phyloP scores from a whole-genome alignment of 2,797 vertebrate species.

The Premnoplex brunnescens region DNA sequence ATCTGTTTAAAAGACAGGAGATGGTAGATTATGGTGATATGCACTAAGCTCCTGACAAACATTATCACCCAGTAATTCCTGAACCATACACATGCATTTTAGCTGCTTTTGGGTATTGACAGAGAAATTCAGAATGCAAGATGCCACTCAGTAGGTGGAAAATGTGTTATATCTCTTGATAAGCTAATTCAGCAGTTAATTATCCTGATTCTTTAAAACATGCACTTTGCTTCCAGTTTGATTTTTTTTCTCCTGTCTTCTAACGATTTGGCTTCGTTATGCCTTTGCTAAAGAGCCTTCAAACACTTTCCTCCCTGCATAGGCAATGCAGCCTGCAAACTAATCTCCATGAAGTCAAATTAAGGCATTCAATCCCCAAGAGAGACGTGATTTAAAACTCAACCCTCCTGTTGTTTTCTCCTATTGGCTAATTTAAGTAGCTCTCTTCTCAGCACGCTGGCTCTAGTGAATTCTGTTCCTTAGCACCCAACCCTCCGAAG shows the following conservation, averaged over 20 bases:
- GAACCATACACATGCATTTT: background rate
- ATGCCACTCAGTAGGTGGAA: background rate
- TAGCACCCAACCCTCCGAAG: slow-evolving; percentile 47
- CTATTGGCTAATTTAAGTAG: slow-evolving; percentile 65
- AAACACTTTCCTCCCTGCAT: slow-evolving; percentile 35
- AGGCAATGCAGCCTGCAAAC: slow-evolving; percentile 48
- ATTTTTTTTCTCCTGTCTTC: background rate
- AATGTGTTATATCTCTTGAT: slow-evolving; percentile 20
- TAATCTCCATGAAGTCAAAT: slow-evolving; percentile 70
- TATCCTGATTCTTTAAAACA: slow-evolving; percentile 42
- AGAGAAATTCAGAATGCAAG: background rate
- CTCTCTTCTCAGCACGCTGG: slow-evolving; percentile 54
- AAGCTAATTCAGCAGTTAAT: slow-evolving; percentile 45
- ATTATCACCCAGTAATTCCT: slow-evolving; percentile 24
- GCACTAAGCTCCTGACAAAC: background rate
- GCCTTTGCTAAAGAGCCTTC: slow-evolving; percentile 62
- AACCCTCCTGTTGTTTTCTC: slow-evolving; percentile 64
- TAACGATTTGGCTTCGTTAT: background rate
- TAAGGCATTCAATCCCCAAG: slow-evolving; percentile 53
- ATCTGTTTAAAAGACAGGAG: slow-evolving; percentile 33
- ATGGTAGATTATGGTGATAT: background rate
- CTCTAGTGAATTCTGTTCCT: slow-evolving; percentile 52
- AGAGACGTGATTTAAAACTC: slow-evolving; percentile 53
- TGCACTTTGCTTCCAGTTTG: slow-evolving; percentile 7
- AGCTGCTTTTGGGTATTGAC: background rate